Base-by-base conservation (phyloP, 92 coral and sea anemone species). In the Virgularia gustaviana region DNA sequence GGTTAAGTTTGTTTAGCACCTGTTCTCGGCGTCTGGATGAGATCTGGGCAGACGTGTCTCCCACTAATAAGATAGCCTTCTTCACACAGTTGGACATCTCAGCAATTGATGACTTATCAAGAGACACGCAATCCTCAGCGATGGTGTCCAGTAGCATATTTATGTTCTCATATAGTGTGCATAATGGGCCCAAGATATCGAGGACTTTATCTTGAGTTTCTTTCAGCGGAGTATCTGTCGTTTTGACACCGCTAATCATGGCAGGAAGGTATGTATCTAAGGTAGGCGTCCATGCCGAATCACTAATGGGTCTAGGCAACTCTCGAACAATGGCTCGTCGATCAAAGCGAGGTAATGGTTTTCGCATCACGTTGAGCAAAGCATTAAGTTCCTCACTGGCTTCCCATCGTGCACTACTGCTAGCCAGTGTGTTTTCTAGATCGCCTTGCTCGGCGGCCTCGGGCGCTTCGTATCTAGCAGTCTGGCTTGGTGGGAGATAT, bases 1-100 rank as follows among this genome's bases (percentile, higher is more conserved):
- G 85, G 67, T 81, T 75, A 30, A 81, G 81, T 58, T 81, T 81
- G 19, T 56, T 75, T 28, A 82, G 25, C 30, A 82, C 86, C 57
- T 82, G 82, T 38, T 82, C 86, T 24, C 82, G 86, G 34, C 78
- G 79, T 32, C 53, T 51, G 2, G 77, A 42, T 1, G 81, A 64
- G 31, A 81, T 23, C 51, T 76, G 82, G 24, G 82, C 73, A n/a
- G 82, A 82, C 16, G 82, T 76, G 23, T 82, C 77, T 30, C 74
- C 86, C 22, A 59, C 27, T 23, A 82, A 75, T 28, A 76, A 34
- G 32, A 82, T 81, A 51, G 71, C 77, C 44, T 75, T 74, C 61
- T 81, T 81, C 36, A 53, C 36, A 20, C 80, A 80, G 27, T 43
- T 53, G 27, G 65, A 34, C 44, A 64, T 36, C 15, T 39, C 66